These are phyloP conservation scores for Torymus aiolomorphi DNA, from an alignment of 2,888 invertebrate genomes.

Conservation along the genomic window DNA sequence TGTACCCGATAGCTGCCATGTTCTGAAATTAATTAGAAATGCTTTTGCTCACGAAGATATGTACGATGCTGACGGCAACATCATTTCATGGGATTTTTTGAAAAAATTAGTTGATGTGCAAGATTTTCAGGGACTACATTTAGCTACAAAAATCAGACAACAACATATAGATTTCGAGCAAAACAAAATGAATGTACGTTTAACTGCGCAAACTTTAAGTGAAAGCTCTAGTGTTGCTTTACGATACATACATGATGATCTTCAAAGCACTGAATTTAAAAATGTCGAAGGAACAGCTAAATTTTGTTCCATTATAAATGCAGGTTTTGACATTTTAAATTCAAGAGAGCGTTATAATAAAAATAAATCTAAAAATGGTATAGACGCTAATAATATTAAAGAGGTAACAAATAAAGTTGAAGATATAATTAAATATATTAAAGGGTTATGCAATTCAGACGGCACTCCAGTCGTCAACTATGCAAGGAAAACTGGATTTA, in stretches of 20 bases:
- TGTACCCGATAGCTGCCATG: slow-evolving; percentile 58
- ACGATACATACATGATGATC: slow-evolving; percentile 44
- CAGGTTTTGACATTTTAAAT: slow-evolving; percentile 3
- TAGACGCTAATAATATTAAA: too few relatives aligned
- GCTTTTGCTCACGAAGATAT: slow-evolving; percentile 43
- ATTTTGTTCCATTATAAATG: slow-evolving; percentile 60
- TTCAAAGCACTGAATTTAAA: slow-evolving; percentile 51
- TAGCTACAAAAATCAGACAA: slow-evolving; percentile 35
- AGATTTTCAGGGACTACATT: slow-evolving; percentile 29
- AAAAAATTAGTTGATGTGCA: slow-evolving; percentile 12
- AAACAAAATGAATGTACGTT: slow-evolving; percentile 63
- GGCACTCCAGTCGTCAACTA: slow-evolving; percentile 37
- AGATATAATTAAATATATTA: too few relatives aligned
- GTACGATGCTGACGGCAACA: slow-evolving; percentile 25
- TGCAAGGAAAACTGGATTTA: slow-evolving; percentile 58
- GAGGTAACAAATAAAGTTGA: too few relatives aligned
- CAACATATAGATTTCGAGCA: slow-evolving; percentile 51
- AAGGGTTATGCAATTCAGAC: slow-evolving; percentile 35
- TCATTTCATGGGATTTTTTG: slow-evolving; percentile 16
- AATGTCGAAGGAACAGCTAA: slow-evolving; percentile 55
- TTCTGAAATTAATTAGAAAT: slow-evolving; percentile 58
- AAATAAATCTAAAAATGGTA: not conserved
- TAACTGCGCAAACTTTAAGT: slow-evolving; percentile 63
- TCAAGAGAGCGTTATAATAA: not conserved
- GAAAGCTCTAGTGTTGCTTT: slow-evolving; percentile 60